Base-by-base conservation (phyloP, 2,113 vertebrate genomes). In the Strigops habroptila region DNA sequence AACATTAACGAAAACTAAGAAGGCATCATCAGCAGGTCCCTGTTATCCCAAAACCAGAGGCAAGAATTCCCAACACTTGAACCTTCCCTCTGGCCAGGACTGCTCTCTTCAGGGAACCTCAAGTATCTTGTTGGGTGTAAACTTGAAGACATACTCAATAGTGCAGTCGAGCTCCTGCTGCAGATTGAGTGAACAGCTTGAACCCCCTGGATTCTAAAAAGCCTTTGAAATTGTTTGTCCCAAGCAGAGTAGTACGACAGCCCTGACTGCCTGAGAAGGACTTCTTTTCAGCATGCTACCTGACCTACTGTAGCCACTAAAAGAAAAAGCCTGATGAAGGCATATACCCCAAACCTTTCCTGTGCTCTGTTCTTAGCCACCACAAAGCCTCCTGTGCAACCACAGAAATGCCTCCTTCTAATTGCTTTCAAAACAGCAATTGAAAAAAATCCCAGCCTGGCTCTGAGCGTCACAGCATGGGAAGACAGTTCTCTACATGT, bases 371-470 rank as follows among this genome's bases (percentile, higher is more conserved):
- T n/a, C n/a, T n/a, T n/a, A 94, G 76, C 37, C 86, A 70, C 80
- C 68, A 78, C 76, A 78, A 81, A 92, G 73, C 37, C 49, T 90
- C 44, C 85, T 87, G 44, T 53, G 71, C 59, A 88, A 82, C 68
- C 86, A 63, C 92, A 95, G 68, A 93, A 94, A 92, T 53, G 59
- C n/a, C 60, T 83, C 79, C 78, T 91, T 62, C 75, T 84, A 94
- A 94, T 27, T 80, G 88, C 82, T 83, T 96, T 86, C 76, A 88
- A 86, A 96, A 86, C 64, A 86, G 64, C 64, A 86, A 59, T 10
- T 63, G 64, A 81, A 90, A 90, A 88, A 86, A 35, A 55, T 16
- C 35, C 51, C 60, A 82, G 65, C 64, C 37, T 84, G 76, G 86
- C 80, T 88, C 14, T 67, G 19, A 96, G 83, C 5, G 0, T 81